Evolutionary conservation across 2,797 vertebrate species (phyloP).

Genomic region (Heterohyrax brucei): DNA sequence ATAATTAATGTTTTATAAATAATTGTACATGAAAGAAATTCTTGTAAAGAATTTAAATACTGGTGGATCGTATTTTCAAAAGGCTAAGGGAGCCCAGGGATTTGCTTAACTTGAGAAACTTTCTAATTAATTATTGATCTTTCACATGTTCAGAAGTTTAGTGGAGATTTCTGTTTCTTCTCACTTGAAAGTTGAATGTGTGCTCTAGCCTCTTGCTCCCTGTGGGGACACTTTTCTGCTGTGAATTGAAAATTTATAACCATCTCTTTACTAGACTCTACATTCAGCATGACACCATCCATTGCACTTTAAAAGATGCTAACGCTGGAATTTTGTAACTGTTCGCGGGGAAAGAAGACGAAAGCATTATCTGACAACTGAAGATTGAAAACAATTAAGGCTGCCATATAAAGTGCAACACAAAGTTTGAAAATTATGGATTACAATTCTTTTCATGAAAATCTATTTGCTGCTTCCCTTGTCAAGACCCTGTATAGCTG

Average conservation of each 20-base stretch:
- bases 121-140: slow-evolving; percentile 70
- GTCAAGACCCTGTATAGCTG: slow-evolving; percentile 18
- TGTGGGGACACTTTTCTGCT: slow-evolving; percentile 4
- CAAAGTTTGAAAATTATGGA: slow-evolving; percentile 38
- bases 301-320: slow-evolving; percentile 49
- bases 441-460: slow-evolving; percentile 33
- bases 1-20: slow-evolving; percentile 29
- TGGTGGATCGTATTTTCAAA: not conserved
- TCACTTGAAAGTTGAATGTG: slow-evolving; percentile 65
- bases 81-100: slow-evolving; percentile 12
- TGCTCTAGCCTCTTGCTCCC: not conserved
- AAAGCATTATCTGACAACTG: slow-evolving; percentile 46
- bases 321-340: not conserved
- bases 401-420: not conserved
- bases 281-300: slow-evolving; percentile 40
- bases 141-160: slow-evolving; percentile 7
- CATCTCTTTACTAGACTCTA: slow-evolving; percentile 35
- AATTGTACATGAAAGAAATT: slow-evolving; percentile 56
- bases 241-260: slow-evolving; percentile 48
- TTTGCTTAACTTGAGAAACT: slow-evolving; percentile 39
- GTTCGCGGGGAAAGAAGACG: slow-evolving; percentile 53
- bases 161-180: slow-evolving; percentile 55
- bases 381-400: slow-evolving; percentile 68
- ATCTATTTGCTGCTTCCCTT: slow-evolving; percentile 48
- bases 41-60: slow-evolving; percentile 46